These are phyloP conservation scores for Donacobius atricapilla DNA, from an alignment of 2,113 vertebrate species.

Conservation along the genomic window DNA sequence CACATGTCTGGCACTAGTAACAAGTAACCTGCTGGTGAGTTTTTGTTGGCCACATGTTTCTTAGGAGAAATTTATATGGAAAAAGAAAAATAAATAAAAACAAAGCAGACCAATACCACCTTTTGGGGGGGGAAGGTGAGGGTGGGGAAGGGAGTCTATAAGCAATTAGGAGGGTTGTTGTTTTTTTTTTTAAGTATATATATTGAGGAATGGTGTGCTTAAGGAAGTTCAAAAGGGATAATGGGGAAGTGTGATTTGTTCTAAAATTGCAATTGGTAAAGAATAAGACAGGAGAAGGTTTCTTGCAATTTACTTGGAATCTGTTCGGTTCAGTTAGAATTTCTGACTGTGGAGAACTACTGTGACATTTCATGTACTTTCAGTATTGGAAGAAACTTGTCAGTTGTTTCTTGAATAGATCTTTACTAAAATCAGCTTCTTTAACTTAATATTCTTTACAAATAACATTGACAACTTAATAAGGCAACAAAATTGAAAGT, in stretches of 20 bases:
- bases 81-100: background rate
- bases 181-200: background rate
- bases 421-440: background rate
- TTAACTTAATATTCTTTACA: background rate
- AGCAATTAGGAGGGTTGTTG: background rate
- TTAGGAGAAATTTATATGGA: background rate
- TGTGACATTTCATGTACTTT: background rate
- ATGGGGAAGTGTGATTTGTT: slow-evolving; percentile 52
- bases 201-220: background rate
- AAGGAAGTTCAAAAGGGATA: slow-evolving; percentile 53
- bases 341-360: slow-evolving; percentile 2
- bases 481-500: background rate
- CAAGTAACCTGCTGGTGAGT: background rate
- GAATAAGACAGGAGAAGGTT: background rate
- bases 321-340: slow-evolving; percentile 1
- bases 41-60: background rate
- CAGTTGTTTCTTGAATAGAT: background rate
- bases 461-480: background rate
- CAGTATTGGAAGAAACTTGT: background rate
- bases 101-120: background rate
- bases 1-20: background rate
- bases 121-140: accelerated
- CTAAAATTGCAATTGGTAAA: slow-evolving; percentile 43
- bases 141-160: background rate
- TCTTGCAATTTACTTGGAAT: background rate